Conservation (phyloP, 2,888 invertebrate genomes). For the Lasioglossum oenotherae region DNA sequence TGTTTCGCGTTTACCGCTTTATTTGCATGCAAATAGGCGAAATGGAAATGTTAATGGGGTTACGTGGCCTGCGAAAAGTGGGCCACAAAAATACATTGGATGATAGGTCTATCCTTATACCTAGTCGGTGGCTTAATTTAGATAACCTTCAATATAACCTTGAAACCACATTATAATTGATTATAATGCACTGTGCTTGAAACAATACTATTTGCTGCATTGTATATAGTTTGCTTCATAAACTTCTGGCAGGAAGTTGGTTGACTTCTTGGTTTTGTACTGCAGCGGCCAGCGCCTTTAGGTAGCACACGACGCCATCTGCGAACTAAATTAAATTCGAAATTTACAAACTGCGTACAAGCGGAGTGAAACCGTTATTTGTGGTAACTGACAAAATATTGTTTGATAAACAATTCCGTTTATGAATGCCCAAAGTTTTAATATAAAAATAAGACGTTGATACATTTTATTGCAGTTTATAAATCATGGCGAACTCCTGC, state of each 20-base stretch:
- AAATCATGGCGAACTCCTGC: slow-evolving; percentile 4
- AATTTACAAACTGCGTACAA: background rate
- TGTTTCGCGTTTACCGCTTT: too few relatives aligned
- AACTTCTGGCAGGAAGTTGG: too few relatives aligned
- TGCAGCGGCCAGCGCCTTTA: background rate
- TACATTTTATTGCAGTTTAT: background rate
- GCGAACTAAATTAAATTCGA: slow-evolving; percentile 28
- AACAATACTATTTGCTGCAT: background rate
- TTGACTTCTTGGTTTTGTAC: too few relatives aligned
- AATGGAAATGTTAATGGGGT: too few relatives aligned
- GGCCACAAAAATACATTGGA: too few relatives aligned
- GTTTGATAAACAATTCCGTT: background rate
- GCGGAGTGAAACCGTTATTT: background rate
- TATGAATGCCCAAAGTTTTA: background rate
- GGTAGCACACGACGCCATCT: background rate
- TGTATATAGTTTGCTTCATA: background rate
- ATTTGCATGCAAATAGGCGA: too few relatives aligned
- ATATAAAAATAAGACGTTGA: background rate
- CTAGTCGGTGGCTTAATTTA: background rate
- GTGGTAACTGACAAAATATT: background rate
- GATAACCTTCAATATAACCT: background rate
- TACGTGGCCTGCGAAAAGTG: too few relatives aligned
- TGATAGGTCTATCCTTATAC: too few relatives aligned
- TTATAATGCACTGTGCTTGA: too few relatives aligned
- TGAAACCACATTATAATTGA: too few relatives aligned